phyloP scores from a whole-genome alignment of 2,113 vertebrate genomes.

The Tachuris rubrigastra region DNA sequence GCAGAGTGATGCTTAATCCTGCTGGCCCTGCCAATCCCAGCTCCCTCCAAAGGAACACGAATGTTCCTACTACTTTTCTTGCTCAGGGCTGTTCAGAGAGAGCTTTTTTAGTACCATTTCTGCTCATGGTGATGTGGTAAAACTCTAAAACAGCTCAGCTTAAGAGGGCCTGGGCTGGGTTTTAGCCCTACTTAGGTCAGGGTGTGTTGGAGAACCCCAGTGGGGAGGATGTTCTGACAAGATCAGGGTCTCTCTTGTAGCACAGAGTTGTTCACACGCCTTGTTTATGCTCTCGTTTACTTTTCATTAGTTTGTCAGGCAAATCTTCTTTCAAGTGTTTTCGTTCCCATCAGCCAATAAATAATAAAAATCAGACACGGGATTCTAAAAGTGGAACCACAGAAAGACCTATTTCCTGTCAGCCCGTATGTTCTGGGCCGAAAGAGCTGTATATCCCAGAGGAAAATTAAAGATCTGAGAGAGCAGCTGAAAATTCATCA shows the following conservation, averaged over 20 bases:
- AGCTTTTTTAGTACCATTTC: neutral
- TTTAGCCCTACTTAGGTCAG: neutral
- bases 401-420: neutral
- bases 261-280: neutral
- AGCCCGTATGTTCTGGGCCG: neutral
- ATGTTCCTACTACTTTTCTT: neutral
- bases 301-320: neutral
- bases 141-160: neutral
- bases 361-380: neutral
- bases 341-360: neutral
- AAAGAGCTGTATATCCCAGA: neutral
- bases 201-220: neutral
- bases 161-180: neutral
- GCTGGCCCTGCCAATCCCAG: neutral
- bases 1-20: neutral
- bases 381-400: neutral
- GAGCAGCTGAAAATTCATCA: constrained; percentile 21
- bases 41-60: neutral
- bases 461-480: constrained; percentile 11
- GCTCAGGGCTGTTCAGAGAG: neutral
- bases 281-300: neutral
- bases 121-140: neutral
- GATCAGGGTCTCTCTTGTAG: neutral
- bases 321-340: neutral
- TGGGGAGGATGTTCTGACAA: neutral